Evolutionary conservation across 2,113 vertebrate genomes (phyloP).

Genomic region (Nettapus auritus): DNA sequence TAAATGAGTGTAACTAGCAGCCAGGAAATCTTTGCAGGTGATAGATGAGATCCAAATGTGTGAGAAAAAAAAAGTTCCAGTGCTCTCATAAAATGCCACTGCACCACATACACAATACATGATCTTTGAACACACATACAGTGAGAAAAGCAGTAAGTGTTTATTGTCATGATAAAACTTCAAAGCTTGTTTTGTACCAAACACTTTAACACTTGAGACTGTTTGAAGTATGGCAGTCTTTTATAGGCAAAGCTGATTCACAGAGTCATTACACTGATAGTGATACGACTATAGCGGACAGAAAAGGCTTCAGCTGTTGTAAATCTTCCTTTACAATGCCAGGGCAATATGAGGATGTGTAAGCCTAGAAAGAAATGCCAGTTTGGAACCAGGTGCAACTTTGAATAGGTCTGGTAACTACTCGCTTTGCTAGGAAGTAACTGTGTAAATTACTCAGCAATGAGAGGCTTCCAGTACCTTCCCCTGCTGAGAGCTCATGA

Average conservation of each 20-base stretch:
- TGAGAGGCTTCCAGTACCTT: not conserved
- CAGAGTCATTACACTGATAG: not conserved
- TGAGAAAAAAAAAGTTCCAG: not conserved
- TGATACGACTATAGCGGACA: not conserved
- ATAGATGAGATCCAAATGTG: not conserved
- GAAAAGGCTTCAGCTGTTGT: not conserved
- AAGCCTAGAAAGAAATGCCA: not conserved
- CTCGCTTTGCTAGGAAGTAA: not conserved
- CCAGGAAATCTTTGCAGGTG: not conserved
- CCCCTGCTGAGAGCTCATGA: not conserved
- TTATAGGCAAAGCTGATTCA: not conserved
- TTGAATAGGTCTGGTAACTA: not conserved
- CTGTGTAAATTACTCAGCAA: not conserved
- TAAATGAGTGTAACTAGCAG: not conserved
- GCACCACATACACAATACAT: not conserved
- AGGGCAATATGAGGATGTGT: not conserved
- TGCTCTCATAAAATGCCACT: not conserved
- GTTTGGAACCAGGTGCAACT: not conserved
- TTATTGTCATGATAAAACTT: constrained; percentile 39
- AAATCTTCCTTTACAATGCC: not conserved
- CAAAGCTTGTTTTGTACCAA: constrained; percentile 47
- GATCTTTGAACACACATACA: constrained; percentile 3
- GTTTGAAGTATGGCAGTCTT: constrained; percentile 7
- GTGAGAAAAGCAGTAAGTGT: not conserved
- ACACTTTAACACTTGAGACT: not conserved